A percentile compares a stretch with the other conserved stretches of the same genome.
phyloP scores from a whole-genome alignment of 2,888 invertebrate genomes.

The Cataglyphis livida region DNA sequence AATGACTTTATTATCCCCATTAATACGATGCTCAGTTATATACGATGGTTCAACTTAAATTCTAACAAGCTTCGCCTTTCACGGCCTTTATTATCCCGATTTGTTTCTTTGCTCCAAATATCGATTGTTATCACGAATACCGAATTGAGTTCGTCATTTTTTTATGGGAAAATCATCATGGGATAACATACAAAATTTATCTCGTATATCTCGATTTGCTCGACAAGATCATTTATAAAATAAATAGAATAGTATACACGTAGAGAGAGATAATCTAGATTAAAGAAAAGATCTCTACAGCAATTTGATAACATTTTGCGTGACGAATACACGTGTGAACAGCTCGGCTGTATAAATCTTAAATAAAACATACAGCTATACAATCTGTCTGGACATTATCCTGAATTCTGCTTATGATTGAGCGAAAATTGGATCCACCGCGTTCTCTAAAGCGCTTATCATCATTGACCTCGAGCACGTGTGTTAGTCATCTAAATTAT shows the following conservation, averaged over 20 bases:
- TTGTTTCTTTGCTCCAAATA: conserved; percentile 37
- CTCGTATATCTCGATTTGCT: background rate
- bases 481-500: conserved; percentile 14
- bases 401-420: background rate
- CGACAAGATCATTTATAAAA: background rate
- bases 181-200: background rate
- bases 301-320: background rate
- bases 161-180: background rate
- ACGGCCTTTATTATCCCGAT: background rate
- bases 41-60: conserved; percentile 4
- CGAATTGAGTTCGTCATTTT: background rate
- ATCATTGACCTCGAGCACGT: background rate
- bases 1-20: background rate
- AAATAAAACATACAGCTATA: background rate
- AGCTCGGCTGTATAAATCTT: background rate
- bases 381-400: background rate
- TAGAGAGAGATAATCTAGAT: background rate
- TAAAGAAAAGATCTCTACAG: background rate
- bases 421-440: background rate
- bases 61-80: conserved; percentile 6
- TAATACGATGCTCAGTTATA: background rate
- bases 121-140: background rate
- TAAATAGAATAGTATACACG: background rate
- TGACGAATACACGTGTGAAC: background rate
- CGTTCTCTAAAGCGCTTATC: background rate